Base-by-base conservation (phyloP, 2,888 invertebrate species). In the Neria commutata region DNA sequence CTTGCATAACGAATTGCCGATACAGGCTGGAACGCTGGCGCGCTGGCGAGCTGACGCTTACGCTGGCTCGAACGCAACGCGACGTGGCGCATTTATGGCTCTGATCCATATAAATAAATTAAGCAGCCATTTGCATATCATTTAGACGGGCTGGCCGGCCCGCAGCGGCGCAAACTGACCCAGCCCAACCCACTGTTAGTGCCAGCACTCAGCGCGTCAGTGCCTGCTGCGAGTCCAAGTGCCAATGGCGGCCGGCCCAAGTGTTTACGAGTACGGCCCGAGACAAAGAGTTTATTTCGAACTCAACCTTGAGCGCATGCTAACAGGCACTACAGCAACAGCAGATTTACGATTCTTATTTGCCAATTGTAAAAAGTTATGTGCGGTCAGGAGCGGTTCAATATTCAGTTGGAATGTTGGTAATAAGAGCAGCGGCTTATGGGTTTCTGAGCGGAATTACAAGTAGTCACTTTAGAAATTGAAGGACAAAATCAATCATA, bases 21-120 rank as follows among this genome's bases (percentile, higher is more conserved):
- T 42, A 3, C 21, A 21, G n/a, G n/a, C n/a, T n/a, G n/a, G n/a
- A n/a, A n/a, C n/a, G 46, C 48, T 62, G 33, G 54, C 56, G 49
- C 50, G 37, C 3, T 55, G 57, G 14, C 48, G 24, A 67, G 66
- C 48, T 10, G n/a, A 68, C 63, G 70, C 65, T 34, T 24, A 16
- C 6, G 23, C 37, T 40, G 40, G 24, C 34, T 40, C 23, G 24
- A 26, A 23, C 51, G 24, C 25, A 10, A 17, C 23, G 21, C 25
- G 34, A 19, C 14, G 17, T 16, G 42, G 8, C 14, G 17, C 34
- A n/a, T n/a, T n/a, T n/a, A n/a, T n/a, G 23, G 2, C 19, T 23
- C 53, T 74, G 71, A 73, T 72, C 70, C 72, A 75, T 66, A 75
- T 75, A 75, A 67, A 69, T 67, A 69, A 70, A 69, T 70, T 63